Percentiles rank a stretch among this genome's conserved stretches.
These are phyloP conservation scores for Peromyscus maniculatus DNA, from an alignment of 2,113 vertebrate genomes.

Conservation along the genomic window DNA sequence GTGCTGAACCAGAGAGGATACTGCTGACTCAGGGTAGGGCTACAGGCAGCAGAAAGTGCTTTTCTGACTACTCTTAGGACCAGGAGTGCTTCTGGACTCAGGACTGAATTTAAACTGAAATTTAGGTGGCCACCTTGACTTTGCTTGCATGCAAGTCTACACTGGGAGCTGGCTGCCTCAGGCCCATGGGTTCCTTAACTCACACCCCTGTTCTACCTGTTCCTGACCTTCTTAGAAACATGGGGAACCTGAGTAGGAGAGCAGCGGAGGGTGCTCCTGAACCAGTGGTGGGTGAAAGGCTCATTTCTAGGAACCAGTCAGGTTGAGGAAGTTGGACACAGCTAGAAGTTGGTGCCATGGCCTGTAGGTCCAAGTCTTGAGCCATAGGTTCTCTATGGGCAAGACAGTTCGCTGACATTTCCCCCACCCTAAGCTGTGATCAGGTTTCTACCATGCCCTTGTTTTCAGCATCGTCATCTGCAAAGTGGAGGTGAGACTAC, in stretches of 20 bases:
- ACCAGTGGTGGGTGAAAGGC: neutral
- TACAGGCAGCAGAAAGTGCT: too few relatives aligned
- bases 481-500: fast-evolving
- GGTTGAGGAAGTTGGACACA: too few relatives aligned
- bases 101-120: neutral
- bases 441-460: neutral
- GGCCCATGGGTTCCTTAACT: neutral
- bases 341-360: neutral
- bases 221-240: neutral
- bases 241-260: neutral
- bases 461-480: neutral
- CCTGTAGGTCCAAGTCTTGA: neutral
- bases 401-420: neutral
- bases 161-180: neutral
- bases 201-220: neutral
- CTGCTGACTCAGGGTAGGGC: neutral
- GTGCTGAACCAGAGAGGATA: neutral
- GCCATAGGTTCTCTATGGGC: neutral
- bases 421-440: neutral
- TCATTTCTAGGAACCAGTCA: neutral
- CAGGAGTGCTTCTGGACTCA: neutral
- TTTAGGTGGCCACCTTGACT: neutral
- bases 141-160: neutral
- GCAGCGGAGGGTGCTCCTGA: neutral
- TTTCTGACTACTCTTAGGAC: neutral